Percentiles rank a stretch among this genome's conserved stretches.
Conservation (phyloP, 2,113 vertebrate species). For the Lucifuga dentata region DNA sequence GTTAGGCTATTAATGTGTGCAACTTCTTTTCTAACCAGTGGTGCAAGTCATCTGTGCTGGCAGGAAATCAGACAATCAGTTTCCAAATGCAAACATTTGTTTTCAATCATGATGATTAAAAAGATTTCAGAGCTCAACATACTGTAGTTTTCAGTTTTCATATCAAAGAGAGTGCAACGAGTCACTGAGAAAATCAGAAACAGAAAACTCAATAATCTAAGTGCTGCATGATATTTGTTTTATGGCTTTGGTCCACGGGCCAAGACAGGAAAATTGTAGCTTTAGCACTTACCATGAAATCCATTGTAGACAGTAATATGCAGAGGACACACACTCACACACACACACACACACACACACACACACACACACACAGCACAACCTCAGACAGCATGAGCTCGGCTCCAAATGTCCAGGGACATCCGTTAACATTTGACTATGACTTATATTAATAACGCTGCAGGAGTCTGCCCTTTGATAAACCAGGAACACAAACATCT, state of each 20-base stretch:
- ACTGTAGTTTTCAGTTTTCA: conserved; percentile 23
- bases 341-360: not conserved
- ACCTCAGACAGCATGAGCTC: conserved; percentile 5
- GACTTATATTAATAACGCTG: conserved; percentile 22
- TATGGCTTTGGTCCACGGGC: conserved; percentile 31
- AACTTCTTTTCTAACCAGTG: conserved; percentile 3
- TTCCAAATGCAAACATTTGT: conserved; percentile 60
- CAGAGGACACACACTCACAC: conserved; percentile 11
- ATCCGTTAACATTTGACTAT: conserved; percentile 16
- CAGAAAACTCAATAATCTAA: conserved; percentile 50
- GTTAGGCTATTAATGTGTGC: too few relatives aligned
- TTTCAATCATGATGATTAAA: conserved; percentile 51
- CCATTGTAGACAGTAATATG: not conserved
- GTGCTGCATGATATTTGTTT: conserved; percentile 47
- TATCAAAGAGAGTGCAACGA: conserved; percentile 45
- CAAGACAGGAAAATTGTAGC: conserved; percentile 40
- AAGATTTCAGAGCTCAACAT: conserved; percentile 32
- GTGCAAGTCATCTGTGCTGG: not conserved
- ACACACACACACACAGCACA: not conserved
- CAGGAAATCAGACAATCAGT: not conserved
- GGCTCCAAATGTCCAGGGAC: conserved; percentile 21
- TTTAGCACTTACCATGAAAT: conserved; percentile 24
- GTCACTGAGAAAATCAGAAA: conserved; percentile 53
- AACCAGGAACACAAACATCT: conserved; percentile 4
- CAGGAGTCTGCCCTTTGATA: conserved; percentile 14